Evolutionary conservation across 2,797 vertebrate genomes (phyloP).

Genomic region (Sebastes minor): DNA sequence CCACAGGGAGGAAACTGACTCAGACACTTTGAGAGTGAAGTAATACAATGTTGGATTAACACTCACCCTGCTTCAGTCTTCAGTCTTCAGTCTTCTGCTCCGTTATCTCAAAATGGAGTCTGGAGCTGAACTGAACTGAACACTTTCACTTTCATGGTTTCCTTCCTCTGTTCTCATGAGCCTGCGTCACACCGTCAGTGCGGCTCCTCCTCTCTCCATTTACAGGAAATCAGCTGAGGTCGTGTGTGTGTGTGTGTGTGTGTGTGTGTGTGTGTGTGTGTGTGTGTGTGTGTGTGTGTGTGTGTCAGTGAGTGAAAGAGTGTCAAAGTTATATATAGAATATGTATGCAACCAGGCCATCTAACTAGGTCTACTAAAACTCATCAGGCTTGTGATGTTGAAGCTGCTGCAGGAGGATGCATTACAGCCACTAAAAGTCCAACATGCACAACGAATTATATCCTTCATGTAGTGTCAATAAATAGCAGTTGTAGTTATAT

Average conservation of each 20-base stretch:
- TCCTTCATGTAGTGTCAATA: not conserved
- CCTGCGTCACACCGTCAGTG: too few species aligned
- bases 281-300: not conserved
- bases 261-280: slow-evolving; percentile 5
- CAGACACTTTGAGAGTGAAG: too few species aligned
- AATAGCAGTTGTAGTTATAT: not conserved
- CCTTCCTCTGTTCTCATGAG: too few species aligned
- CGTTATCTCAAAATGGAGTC: too few species aligned
- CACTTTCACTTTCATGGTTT: too few species aligned
- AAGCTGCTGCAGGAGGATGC: not conserved
- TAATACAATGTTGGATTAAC: too few species aligned
- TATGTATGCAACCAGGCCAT: slow-evolving; percentile 12
- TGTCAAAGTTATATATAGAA: slow-evolving; percentile 10
- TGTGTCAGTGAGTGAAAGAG: not conserved
- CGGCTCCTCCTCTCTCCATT: too few species aligned
- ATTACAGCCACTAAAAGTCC: not conserved
- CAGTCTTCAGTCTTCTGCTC: too few species aligned
- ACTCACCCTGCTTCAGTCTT: too few species aligned
- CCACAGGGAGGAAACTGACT: too few species aligned
- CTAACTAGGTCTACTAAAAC: slow-evolving; percentile 2
- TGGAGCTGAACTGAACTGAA: too few species aligned
- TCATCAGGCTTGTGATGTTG: not conserved
- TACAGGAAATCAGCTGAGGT: too few species aligned
- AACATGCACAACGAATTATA: not conserved
- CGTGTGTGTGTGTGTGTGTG: not conserved